Conservation (phyloP, 2,888 invertebrate genomes). For the Sacculina carcini region DNA sequence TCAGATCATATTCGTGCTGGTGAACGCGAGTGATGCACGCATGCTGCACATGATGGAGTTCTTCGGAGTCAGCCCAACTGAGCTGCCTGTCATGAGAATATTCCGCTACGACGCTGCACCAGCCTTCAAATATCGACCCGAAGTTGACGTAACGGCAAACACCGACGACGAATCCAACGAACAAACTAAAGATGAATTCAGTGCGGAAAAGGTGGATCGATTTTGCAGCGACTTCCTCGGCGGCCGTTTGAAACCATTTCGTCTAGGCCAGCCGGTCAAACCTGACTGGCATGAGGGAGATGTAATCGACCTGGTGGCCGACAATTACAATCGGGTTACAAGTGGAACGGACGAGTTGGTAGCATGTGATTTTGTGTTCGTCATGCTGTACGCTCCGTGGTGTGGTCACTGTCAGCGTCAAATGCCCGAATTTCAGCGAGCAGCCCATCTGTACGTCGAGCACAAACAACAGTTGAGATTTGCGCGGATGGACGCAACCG, state of each 20-base stretch:
- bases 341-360: background rate
- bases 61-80: constrained; percentile 1
- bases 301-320: constrained; percentile 1
- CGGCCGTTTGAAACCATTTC: constrained; percentile 1
- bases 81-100: background rate
- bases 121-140: background rate
- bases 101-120: background rate
- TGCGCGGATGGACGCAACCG: constrained; percentile 4
- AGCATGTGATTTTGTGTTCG: too few species aligned
- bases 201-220: background rate
- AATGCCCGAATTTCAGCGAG: background rate
- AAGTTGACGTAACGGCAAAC: too few species aligned
- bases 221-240: background rate
- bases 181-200: background rate
- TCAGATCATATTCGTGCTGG: background rate
- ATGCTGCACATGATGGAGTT: constrained; percentile 4
- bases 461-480: background rate
- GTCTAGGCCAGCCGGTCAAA: background rate
- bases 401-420: constrained; percentile 2
- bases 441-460: background rate
- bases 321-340: background rate
- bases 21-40: background rate
- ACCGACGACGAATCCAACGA: too few species aligned
- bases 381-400: constrained; percentile 5
- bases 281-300: constrained; percentile 1